Percentiles rank a stretch among this genome's conserved stretches.
Conservation (phyloP, 1,140 invertebrate species). For the Yoshiicerus persimilis region DNA sequence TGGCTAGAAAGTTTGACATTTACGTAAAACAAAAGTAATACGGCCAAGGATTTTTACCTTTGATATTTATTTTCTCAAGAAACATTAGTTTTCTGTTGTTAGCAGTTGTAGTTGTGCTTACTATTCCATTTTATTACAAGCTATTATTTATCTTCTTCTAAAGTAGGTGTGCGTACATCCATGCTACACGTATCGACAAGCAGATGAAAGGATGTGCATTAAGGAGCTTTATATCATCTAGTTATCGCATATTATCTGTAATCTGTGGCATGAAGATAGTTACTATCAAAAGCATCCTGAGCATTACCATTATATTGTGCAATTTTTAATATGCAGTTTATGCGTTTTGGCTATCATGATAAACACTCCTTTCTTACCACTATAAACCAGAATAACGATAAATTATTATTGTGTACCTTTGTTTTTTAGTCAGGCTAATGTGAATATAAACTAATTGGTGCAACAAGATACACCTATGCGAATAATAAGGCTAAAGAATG, state of each 20-base stretch:
- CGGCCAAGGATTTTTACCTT: not conserved
- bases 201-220: not conserved
- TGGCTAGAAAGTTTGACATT: conserved; percentile 3
- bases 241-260: not conserved
- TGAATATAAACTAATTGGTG: not conserved
- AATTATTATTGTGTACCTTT: not conserved
- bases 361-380: not conserved
- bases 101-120: not conserved
- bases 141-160: not conserved
- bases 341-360: not conserved
- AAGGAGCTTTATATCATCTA: not conserved
- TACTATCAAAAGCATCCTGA: not conserved
- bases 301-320: not conserved
- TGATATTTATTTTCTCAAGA: not conserved
- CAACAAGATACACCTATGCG: not conserved
- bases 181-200: not conserved
- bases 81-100: not conserved
- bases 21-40: not conserved
- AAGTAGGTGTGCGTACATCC: not conserved
- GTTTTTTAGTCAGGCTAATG: not conserved
- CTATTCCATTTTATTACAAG: not conserved
- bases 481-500: not conserved
- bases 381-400: no score
- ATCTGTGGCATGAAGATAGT: not conserved
- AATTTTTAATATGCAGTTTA: not conserved